These are phyloP conservation scores for Coryphaenoides rupestris DNA, from an alignment of 2,113 vertebrate genomes.

Conservation along the genomic window DNA sequence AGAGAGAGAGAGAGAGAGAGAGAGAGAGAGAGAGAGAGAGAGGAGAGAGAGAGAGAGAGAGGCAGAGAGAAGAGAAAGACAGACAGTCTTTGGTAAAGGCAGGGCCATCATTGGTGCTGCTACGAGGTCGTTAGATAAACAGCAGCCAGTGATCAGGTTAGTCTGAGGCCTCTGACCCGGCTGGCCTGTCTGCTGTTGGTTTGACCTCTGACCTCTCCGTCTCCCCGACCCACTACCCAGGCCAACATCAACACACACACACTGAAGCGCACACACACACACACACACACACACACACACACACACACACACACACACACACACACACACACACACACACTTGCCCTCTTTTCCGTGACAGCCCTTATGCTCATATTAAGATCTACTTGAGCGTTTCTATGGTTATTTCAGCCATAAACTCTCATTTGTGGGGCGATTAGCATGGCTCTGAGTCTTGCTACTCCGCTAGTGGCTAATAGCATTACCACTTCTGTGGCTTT, in stretches of 20 bases:
- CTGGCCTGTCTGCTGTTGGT: constrained; percentile 63
- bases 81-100: constrained; percentile 20
- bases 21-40: constrained; percentile 31
- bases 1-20: constrained; percentile 24
- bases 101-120: constrained; percentile 31
- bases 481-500: constrained; percentile 71
- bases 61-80: constrained; percentile 36
- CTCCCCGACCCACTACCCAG: too few relatives aligned
- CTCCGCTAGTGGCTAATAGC: constrained; percentile 68
- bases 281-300: constrained; percentile 19
- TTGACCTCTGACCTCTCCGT: constrained; percentile 62
- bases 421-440: constrained; percentile 73
- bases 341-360: constrained; percentile 68
- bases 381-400: constrained; percentile 67
- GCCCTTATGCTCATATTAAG: constrained; percentile 69
- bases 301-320: constrained; percentile 28
- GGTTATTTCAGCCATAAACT: constrained; percentile 71
- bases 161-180: constrained; percentile 63
- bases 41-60: constrained; percentile 31
- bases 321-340: constrained; percentile 28
- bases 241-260: too few relatives aligned
- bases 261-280: neutral
- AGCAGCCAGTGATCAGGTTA: constrained; percentile 63
- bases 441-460: constrained; percentile 59
- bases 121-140: constrained; percentile 56